Conservation (phyloP, 2,797 vertebrate genomes). For the Hypotaenidia okinawae region DNA sequence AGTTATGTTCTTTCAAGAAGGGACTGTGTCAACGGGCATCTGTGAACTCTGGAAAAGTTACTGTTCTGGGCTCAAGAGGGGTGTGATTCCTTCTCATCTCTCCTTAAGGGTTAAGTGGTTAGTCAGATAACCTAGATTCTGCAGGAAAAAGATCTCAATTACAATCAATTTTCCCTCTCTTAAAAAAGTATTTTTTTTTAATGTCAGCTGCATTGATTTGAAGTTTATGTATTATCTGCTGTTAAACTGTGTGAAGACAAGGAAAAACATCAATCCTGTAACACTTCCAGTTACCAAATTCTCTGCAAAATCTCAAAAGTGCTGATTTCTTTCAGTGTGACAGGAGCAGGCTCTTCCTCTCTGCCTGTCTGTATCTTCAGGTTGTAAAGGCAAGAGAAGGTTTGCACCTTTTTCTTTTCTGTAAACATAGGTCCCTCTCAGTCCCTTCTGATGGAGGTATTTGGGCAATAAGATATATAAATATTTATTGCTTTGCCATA, state of each 20-base stretch:
- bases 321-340: background rate
- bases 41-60: background rate
- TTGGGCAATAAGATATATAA: conserved; percentile 6
- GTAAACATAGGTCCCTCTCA: conserved; percentile 1
- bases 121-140: background rate
- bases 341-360: background rate
- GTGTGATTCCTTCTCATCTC: background rate
- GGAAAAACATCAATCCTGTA: background rate
- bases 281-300: background rate
- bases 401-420: conserved; percentile 7
- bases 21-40: background rate
- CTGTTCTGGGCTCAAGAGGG: background rate
- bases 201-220: background rate
- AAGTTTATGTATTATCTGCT: background rate
- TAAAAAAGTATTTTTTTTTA: background rate
- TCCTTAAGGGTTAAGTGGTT: background rate
- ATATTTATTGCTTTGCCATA: conserved; percentile 51
- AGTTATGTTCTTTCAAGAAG: background rate
- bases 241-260: background rate
- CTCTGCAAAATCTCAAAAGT: background rate
- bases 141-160: background rate
- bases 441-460: background rate
- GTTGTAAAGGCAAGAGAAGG: background rate
- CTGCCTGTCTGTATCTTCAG: background rate
- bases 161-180: background rate